Base-by-base conservation (phyloP, 2,113 vertebrate species). In the Paradoxurus hermaphroditus region DNA sequence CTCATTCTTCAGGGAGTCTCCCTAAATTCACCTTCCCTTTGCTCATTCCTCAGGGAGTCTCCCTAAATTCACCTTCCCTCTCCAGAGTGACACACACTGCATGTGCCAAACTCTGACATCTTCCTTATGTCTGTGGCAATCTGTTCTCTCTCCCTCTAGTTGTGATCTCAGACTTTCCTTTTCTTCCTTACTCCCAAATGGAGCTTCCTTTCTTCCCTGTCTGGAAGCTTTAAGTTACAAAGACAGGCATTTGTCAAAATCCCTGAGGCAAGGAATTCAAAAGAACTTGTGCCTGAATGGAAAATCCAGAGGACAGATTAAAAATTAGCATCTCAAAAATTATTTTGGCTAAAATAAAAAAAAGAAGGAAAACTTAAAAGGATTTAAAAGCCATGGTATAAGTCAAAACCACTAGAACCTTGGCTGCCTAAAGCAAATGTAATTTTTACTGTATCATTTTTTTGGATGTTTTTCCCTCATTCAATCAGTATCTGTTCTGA, bases 341-440 rank as follows among this genome's bases (percentile, higher is more conserved):
- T 15, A 91, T 72, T 75, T 75, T 91, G 46, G 31, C 46, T 29
- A 53, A 34, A 81, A 68, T 73, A n/a, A 96, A 81, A 93, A 82
- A 6, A 77, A 53, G 16, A 53, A 15, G 31, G 94, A 81, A 90
- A 82, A 4, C 46, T 12, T 36, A 44, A 12, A n/a, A 7, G 31
- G 25, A 56, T 75, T 67, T 41, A 75, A 18, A 81, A 62, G 41
- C 34, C 36, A 44, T 29, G 2, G 27, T 18, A 25, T 36, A 21
- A 92, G 6, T 94, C 59, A 21, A 29, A 95, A 81, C 18, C 13
- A 85, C 39, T 86, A 25, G 36, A 95, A 89, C 9, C 3, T 51
- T 25, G 2, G 25, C 10, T 89, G 86, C 44, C 21, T 92, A 86
- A 81, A 82, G 46, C 11, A 94, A 70, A 14, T 67, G 21, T 56